Percentiles rank a stretch among this genome's conserved stretches.
Conservation (phyloP, 2,888 invertebrate genomes). For the Steinernema scapterisci region DNA sequence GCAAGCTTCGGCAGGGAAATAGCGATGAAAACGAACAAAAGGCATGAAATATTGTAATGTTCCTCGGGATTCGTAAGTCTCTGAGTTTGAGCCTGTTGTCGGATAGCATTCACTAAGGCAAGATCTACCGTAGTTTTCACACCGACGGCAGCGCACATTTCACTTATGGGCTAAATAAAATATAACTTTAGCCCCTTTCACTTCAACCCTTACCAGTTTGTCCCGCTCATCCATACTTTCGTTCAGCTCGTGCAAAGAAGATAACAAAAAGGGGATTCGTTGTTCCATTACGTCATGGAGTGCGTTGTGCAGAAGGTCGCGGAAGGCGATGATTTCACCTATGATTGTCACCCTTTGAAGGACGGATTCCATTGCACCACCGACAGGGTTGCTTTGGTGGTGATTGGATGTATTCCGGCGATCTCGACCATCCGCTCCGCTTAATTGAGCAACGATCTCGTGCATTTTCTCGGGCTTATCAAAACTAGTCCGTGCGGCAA, state of each 20-base stretch:
- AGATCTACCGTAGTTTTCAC: constrained; percentile 92
- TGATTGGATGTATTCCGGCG: constrained; percentile 32
- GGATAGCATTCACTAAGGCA: constrained; percentile 84
- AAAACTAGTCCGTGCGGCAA: constrained; percentile 88
- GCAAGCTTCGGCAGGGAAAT: constrained; percentile 51
- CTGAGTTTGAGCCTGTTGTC: constrained; percentile 74
- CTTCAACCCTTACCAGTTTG: constrained; percentile 45
- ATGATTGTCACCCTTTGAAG: constrained; percentile 95
- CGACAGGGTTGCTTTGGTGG: constrained; percentile 31
- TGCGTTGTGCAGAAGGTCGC: constrained; percentile 90
- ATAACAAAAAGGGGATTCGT: constrained; percentile 90
- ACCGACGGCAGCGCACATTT: constrained; percentile 96
- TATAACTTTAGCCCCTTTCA: too few species aligned
- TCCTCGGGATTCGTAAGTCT: constrained; percentile 48
- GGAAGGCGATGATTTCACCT: constrained; percentile 93
- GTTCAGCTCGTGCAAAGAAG: constrained; percentile 77
- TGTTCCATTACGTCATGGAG: constrained; percentile 89
- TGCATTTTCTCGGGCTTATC: constrained; percentile 75
- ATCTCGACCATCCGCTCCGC: constrained; percentile 23
- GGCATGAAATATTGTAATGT: constrained; percentile 77
- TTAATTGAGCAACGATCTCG: constrained; percentile 40
- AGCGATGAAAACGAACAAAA: constrained; percentile 92
- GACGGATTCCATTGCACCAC: constrained; percentile 71
- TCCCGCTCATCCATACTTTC: constrained; percentile 49
- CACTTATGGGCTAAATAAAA: constrained; percentile 80